Evolutionary conservation across 2,797 vertebrate species (phyloP), one percentile per base, ranked within the genome.

Genomic region (Babyrousa celebensis): DNA sequence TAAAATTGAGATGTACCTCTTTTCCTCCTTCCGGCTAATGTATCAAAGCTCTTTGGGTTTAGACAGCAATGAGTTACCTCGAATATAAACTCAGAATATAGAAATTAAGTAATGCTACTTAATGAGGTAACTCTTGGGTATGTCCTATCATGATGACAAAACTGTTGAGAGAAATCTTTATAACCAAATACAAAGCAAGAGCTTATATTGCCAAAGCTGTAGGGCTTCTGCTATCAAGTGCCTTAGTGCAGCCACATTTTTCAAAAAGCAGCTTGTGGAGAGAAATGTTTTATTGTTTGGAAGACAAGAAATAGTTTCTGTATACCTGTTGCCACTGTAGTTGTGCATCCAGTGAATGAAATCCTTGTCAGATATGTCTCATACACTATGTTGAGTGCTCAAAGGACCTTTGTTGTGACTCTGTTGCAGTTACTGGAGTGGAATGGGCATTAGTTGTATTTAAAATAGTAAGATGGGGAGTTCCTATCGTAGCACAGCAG

Each of bases 231-330:
- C 40, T 72, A 15, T 27, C 32, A n/a, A 7, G 12, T 4, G n/a
- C n/a, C 12, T n/a, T 36, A 15, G 12, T 27, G 36, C 17, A 79
- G 21, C 75, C 6, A 58, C n/a, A 21, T 75, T 92, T 89, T 85
- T 83, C 3, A 48, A 84, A 68, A 91, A 23, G 21, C 25, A 92
- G 7, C 18, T 62, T 63, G 23, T 12, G 56, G 40, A 92, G 67
- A 94, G n/a, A 94, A 86, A 71, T 65, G 32, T 67, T 80, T 36
- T 87, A n/a, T 32, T 93, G 36, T 77, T 89, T 58, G 9, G 56
- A 86, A 77, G 63, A 14, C 12, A 83, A 86, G 58, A 94, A 92
- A 71, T 78, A 83, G 85, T 40, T 25, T 48, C 52, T 23, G 1
- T 67, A 27, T 85, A 60, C 54, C 43, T 72, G n/a, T 63, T 83